Percentiles rank a stretch among this genome's conserved stretches.
Conservation (phyloP, 92 coral and sea anemone species). For the Anthopleura xanthogrammica region DNA sequence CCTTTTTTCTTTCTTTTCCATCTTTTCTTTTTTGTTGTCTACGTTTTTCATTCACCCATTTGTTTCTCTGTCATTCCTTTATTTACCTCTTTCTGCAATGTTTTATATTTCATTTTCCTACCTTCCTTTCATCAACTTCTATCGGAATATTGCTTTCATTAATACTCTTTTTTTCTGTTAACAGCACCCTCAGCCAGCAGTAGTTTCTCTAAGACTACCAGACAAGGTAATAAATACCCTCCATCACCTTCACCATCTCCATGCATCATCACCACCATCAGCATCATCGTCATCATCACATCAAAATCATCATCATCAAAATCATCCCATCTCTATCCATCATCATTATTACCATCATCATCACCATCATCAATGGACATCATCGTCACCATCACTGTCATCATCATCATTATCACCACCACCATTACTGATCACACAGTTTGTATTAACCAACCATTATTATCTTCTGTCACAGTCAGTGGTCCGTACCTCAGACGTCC, state of each 20-base stretch:
- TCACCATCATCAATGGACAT: too few species aligned
- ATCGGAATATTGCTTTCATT: not conserved
- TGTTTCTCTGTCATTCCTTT: not conserved
- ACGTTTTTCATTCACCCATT: not conserved
- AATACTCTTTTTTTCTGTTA: not conserved
- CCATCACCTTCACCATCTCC: too few species aligned
- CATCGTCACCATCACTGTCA: too few species aligned
- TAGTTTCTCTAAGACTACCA: conserved; percentile 87
- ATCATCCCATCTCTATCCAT: too few species aligned
- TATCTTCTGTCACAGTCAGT: conserved; percentile 58
- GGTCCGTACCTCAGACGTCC: conserved; percentile 96
- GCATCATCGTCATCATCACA: too few species aligned
- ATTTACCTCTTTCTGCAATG: not conserved
- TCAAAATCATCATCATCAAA: not conserved
- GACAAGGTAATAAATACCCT: conserved; percentile 69
- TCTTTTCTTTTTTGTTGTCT: not conserved
- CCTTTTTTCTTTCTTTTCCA: not conserved
- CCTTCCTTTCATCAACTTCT: not conserved
- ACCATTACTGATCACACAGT: too few species aligned
- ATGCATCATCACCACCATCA: too few species aligned
- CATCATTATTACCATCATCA: not conserved
- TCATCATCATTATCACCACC: too few species aligned
- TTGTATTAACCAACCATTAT: not conserved
- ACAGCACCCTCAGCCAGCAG: conserved; percentile 90
- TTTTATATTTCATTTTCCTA: not conserved